Conservation (phyloP, 1,140 invertebrate species). For the Neuroterus valhalla region DNA sequence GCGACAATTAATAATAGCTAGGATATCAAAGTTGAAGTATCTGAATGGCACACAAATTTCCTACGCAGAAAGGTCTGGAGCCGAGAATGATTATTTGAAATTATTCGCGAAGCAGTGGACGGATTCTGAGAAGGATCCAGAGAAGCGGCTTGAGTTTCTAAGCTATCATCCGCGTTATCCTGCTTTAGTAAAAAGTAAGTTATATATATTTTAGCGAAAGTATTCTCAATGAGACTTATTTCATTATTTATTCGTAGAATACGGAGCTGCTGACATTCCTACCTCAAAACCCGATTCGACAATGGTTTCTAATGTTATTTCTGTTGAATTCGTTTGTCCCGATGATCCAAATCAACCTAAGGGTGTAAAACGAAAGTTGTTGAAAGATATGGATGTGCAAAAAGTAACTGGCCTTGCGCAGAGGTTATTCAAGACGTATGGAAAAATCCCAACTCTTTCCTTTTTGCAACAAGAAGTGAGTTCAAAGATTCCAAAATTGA, state of each 20-base stretch:
- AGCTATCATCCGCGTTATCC: conserved; percentile 85
- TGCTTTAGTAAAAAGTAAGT: conserved; percentile 77
- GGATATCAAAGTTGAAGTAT: conserved; percentile 79
- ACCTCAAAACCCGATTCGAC: conserved; percentile 79
- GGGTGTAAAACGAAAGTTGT: conserved; percentile 81
- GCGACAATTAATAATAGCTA: conserved; percentile 85
- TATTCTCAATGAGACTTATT: conserved; percentile 36
- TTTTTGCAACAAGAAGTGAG: conserved; percentile 77
- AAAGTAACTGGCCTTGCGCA: conserved; percentile 85
- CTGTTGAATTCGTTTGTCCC: conserved; percentile 76
- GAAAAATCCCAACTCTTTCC: conserved; percentile 74
- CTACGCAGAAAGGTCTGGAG: conserved; percentile 83
- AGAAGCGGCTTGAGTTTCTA: conserved; percentile 78
- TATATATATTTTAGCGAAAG: conserved; percentile 66
- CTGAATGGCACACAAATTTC: conserved; percentile 83
- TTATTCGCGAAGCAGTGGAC: conserved; percentile 85
- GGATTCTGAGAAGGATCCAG: conserved; percentile 72
- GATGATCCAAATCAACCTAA: conserved; percentile 76
- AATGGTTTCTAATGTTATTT: conserved; percentile 83
- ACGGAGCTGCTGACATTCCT: conserved; percentile 85
- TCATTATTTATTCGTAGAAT: conserved; percentile 78
- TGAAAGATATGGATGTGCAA: conserved; percentile 87
- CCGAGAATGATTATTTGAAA: conserved; percentile 93
- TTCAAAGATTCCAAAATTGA: conserved; percentile 37
- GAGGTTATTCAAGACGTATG: conserved; percentile 79